These are phyloP conservation scores for Drosophila ohnishii DNA, from an alignment of 1,140 invertebrate species.

Conservation along the genomic window DNA sequence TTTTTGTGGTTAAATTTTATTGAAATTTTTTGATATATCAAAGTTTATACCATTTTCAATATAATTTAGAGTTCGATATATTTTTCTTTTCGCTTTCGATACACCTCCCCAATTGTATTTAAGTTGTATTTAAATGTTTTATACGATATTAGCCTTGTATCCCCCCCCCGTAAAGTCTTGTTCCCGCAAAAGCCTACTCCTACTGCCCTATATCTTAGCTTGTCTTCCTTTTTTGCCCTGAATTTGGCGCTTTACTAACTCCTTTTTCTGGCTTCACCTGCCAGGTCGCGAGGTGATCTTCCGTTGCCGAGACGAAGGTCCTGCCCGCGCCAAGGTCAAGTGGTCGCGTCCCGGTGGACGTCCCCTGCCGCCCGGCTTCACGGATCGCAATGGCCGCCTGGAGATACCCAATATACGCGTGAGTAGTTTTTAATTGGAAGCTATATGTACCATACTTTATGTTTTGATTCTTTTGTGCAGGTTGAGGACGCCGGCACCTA, in stretches of 20 bases:
- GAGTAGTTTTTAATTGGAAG: constrained; percentile 48
- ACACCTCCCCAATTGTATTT: not conserved
- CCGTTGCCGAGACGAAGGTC: constrained; percentile 95
- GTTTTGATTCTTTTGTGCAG: constrained; percentile 66
- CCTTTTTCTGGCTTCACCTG: constrained; percentile 19
- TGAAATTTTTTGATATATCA: no score
- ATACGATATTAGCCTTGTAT: not conserved
- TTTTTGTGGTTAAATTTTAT: not conserved
- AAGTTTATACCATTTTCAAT: not conserved
- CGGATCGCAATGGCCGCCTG: constrained; percentile 89
- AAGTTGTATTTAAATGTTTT: not conserved
- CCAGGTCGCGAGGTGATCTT: constrained; percentile 94
- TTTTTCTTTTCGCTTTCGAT: not conserved
- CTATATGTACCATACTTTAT: not conserved
- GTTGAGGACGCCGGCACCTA: constrained; percentile 90
- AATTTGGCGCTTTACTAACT: not conserved
- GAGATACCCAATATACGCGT: constrained; percentile 93
- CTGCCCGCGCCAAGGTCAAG: constrained; percentile 88
- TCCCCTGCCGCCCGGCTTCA: constrained; percentile 88
- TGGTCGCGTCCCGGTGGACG: constrained; percentile 89
- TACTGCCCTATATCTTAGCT: constrained; percentile 3
- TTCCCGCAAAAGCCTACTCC: constrained; percentile 3
- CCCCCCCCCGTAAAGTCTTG: not conserved
- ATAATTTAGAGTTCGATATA: not conserved
- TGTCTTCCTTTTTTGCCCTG: not conserved